Conservation (phyloP, 2,888 invertebrate species). For the Allolobophora icterica region DNA sequence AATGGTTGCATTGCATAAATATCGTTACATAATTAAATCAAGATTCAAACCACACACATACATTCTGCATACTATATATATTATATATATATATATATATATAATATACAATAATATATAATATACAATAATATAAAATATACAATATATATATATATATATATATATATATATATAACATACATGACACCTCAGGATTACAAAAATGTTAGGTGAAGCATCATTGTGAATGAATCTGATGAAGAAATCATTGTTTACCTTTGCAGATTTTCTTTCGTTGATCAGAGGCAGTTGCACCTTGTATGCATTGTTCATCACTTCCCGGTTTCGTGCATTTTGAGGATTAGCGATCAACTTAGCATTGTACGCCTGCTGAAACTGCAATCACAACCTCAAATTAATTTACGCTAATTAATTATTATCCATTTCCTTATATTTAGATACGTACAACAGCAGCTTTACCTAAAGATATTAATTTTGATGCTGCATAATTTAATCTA, state of each 20-base stretch:
- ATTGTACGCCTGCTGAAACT: slow-evolving; percentile 51
- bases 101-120: no score
- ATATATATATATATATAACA: no score
- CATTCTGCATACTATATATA: no score
- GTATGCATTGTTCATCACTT: slow-evolving; percentile 60
- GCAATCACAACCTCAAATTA: slow-evolving; percentile 32
- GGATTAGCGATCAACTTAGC: slow-evolving; percentile 58
- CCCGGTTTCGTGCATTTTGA: slow-evolving; percentile 59
- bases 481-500: neutral
- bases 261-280: slow-evolving; percentile 46
- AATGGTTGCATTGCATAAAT: no score
- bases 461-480: neutral
- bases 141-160: no score
- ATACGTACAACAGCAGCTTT: neutral
- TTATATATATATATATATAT: no score
- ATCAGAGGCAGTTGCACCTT: slow-evolving; percentile 64
- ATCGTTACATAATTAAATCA: no score
- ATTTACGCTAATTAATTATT: no score
- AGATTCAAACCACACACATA: no score
- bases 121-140: no score
- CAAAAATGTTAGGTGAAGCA: neutral
- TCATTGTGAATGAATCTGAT: neutral
- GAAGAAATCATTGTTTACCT: slow-evolving; percentile 44
- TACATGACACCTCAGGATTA: neutral
- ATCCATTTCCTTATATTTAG: no score